These are phyloP conservation scores for Unio delphinus DNA, from an alignment of 2,888 invertebrate species.

Conservation along the genomic window DNA sequence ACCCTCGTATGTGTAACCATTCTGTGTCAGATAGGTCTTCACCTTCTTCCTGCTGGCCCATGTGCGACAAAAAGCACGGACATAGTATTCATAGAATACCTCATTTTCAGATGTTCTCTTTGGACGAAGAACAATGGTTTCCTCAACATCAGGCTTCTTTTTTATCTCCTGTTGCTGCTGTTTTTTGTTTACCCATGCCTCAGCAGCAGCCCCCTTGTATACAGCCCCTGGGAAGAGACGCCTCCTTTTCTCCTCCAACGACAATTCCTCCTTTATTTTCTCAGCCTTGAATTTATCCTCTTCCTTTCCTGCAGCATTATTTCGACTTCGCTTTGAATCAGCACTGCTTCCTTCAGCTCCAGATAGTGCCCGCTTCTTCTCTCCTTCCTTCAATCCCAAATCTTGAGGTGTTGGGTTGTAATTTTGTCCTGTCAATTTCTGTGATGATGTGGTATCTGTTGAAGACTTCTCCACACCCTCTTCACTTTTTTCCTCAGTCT, in stretches of 20 bases:
- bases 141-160: neutral
- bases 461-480: constrained; percentile 15
- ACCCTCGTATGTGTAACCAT: constrained; percentile 27
- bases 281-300: constrained; percentile 2
- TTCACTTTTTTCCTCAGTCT: constrained; percentile 14
- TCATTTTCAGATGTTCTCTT: constrained; percentile 19
- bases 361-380: neutral
- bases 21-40: constrained; percentile 23
- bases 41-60: constrained; percentile 50
- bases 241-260: too few relatives aligned
- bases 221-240: too few relatives aligned
- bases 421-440: too few relatives aligned
- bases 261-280: neutral
- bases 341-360: neutral
- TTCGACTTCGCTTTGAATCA: too few relatives aligned
- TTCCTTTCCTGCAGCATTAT: too few relatives aligned
- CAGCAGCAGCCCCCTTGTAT: too few relatives aligned
- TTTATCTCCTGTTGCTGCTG: neutral
- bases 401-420: too few relatives aligned
- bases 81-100: constrained; percentile 23
- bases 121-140: constrained; percentile 17
- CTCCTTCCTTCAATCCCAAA: neutral
- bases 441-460: too few relatives aligned
- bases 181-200: too few relatives aligned
- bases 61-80: constrained; percentile 42